Percentiles rank a stretch among this genome's conserved stretches.
These are phyloP conservation scores for Pygoscelis antarcticus DNA, from an alignment of 2,113 vertebrate genomes.

Conservation along the genomic window DNA sequence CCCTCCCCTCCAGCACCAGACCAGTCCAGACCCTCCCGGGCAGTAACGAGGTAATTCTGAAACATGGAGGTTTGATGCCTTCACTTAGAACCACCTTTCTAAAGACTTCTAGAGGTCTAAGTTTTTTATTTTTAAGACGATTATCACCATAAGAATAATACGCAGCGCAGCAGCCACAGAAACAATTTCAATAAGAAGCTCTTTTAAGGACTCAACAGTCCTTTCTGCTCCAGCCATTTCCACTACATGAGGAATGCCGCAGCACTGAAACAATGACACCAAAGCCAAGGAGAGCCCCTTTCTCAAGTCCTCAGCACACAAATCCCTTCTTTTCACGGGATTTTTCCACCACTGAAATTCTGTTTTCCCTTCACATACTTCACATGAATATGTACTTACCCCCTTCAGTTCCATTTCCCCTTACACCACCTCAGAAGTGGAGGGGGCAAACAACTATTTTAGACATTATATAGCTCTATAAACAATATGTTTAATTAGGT, in stretches of 20 bases:
- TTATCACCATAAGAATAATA: background rate
- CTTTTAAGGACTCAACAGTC: background rate
- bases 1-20: background rate
- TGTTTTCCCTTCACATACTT: background rate
- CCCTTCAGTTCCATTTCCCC: background rate
- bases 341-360: background rate
- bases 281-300: background rate
- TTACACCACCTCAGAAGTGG: background rate
- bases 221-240: slow-evolving; percentile 37
- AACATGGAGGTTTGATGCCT: background rate
- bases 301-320: background rate
- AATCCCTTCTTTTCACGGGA: background rate
- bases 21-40: background rate
- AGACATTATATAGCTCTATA: background rate
- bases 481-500: background rate
- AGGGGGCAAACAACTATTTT: background rate
- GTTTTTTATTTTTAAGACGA: background rate
- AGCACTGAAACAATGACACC: background rate
- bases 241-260: fast-evolving
- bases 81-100: background rate
- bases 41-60: background rate
- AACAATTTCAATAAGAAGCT: background rate
- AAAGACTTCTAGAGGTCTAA: background rate
- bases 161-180: background rate
- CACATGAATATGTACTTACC: background rate